Percentiles rank a stretch among this genome's conserved stretches.
These are phyloP conservation scores for Pomatorhinus ruficollis DNA, from an alignment of 2,113 vertebrate genomes.

Conservation along the genomic window DNA sequence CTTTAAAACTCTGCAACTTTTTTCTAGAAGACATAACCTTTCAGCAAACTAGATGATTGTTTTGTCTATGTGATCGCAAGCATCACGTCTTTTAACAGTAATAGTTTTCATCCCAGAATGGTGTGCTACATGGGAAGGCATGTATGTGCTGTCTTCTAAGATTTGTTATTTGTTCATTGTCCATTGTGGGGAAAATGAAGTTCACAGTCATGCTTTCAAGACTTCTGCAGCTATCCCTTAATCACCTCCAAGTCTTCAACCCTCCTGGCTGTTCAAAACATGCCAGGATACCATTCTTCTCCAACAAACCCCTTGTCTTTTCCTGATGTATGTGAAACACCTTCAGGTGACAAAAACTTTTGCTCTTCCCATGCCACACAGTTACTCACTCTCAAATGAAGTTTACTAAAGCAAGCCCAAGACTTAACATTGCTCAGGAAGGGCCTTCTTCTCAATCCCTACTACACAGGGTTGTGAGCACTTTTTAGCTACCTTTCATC, in stretches of 20 bases:
- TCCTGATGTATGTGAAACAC: neutral
- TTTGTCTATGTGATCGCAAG: neutral
- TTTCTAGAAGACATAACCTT: neutral
- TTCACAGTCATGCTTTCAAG: neutral
- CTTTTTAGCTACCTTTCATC: neutral
- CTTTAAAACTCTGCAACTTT: neutral
- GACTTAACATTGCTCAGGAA: neutral
- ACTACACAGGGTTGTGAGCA: neutral
- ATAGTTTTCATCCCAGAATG: neutral
- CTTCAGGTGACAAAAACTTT: neutral
- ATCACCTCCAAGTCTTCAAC: neutral
- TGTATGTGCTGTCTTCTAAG: neutral
- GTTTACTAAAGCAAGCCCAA: neutral
- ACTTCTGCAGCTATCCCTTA: neutral
- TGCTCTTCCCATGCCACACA: neutral
- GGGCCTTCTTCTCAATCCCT: neutral
- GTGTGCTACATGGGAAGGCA: neutral
- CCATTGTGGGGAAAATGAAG: neutral
- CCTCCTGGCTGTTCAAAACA: neutral
- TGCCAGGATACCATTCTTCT: neutral
- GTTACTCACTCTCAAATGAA: neutral
- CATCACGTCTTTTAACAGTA: neutral
- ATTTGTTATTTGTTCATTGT: neutral
- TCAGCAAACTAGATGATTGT: neutral
- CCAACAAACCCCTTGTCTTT: neutral